Percentiles rank a stretch among this genome's conserved stretches.
Evolutionary conservation across 2,797 vertebrate genomes (phyloP).

Genomic region (Cuniculus paca): DNA sequence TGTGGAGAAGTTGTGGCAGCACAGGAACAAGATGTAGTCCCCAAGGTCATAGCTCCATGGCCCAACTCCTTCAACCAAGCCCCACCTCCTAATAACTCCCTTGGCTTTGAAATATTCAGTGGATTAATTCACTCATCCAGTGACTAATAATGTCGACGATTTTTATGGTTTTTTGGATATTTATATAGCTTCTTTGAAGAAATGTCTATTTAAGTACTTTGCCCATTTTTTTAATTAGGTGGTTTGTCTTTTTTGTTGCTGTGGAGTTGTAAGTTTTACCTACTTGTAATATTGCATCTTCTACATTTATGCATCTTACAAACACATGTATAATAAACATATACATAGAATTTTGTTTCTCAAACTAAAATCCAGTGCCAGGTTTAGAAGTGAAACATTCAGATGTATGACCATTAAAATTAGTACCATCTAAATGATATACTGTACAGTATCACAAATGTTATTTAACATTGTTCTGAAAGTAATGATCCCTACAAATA

Average conservation of each 20-base stretch:
- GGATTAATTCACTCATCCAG: neutral
- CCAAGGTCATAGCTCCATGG: neutral
- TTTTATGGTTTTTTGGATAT: neutral
- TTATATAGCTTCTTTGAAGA: neutral
- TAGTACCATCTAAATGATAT: neutral
- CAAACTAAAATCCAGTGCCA: neutral
- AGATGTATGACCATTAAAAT: neutral
- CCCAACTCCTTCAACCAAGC: neutral
- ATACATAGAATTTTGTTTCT: neutral
- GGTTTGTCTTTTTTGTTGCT: slow-evolving; percentile 8
- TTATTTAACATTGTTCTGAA: neutral
- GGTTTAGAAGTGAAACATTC: neutral
- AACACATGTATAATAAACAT: neutral
- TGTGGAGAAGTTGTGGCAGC: neutral
- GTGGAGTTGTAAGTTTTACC: neutral
- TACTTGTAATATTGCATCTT: neutral
- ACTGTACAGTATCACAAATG: neutral
- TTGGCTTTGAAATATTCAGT: neutral
- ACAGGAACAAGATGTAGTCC: neutral
- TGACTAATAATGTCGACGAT: neutral
- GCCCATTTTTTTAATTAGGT: neutral
- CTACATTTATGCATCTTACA: neutral
- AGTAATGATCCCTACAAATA: slow-evolving; percentile 10
- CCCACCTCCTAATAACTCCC: neutral
- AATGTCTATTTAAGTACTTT: neutral